Base-by-base conservation (phyloP, 2,888 invertebrate genomes). In the Choristoneura rosaceana region DNA sequence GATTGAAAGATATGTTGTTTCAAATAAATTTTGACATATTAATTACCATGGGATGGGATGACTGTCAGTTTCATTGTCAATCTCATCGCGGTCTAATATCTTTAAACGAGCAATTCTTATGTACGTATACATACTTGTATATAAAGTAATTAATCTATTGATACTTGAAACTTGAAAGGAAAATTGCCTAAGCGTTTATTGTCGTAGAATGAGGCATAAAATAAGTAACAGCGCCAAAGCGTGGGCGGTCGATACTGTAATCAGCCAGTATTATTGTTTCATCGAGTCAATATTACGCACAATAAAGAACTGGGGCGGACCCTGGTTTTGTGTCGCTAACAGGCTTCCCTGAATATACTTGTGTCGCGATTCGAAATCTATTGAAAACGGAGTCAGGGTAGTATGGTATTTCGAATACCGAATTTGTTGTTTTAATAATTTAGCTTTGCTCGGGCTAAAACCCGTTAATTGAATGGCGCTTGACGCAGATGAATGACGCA, bases 241-340 rank as follows among this genome's bases (percentile, higher is more conserved):
- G 64, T 47, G 50, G 41, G 47, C 50, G 47, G 15, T 59, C 67
- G 45, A 68, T 68, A 68, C 47, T 38, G 68, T 68, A 60, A 68
- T 68, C 68, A 50, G 34, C 47, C 60, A 45, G 50, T 68, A 33
- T 68, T 68, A 68, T 68, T 68, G 50, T 68, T 68, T 60, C 43
- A 60, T 68, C 66, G 33, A 52, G 58, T n/a, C 68, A 61, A 60
- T 60, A 68, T 59, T 59, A 33, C 66, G 66, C 45, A 67, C 66
- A 67, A 64, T 64, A 64, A 67, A 67, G 58, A 67, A 59, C 33
- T 52, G 65, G 25, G 38, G n/a, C 65, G 62, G 62, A 38, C 55
- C 55, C 41, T 41, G 66, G 14, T 59, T 59, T 67, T 59, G 43
- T 33, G 58, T 17, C 45, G 43, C 25, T 45, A 58, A 67, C 43